Conservation (phyloP, 2,113 vertebrate genomes). For the Tragelaphus imberbis region DNA sequence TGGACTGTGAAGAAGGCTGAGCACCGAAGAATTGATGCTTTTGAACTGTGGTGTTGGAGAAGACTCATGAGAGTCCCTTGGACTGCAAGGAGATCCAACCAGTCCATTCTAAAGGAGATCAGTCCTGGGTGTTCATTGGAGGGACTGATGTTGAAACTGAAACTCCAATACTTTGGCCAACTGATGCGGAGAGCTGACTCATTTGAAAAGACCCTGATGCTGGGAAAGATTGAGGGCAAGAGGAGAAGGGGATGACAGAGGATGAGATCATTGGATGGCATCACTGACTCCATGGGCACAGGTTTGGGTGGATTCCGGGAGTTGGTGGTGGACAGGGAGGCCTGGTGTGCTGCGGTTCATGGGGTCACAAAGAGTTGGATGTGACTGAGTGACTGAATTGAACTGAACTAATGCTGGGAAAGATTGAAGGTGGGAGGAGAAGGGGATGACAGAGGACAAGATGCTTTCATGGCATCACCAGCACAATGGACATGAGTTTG, state of each 20-base stretch:
- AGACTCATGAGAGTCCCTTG: background rate
- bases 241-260: background rate
- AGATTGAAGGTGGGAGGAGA: background rate
- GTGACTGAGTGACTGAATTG: too few species aligned
- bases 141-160: background rate
- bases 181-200: background rate
- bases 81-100: background rate
- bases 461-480: background rate
- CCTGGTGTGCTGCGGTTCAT: too few species aligned
- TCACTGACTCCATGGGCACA: background rate
- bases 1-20: background rate
- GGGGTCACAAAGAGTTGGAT: too few species aligned
- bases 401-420: background rate
- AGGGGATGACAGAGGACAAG: background rate
- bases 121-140: background rate
- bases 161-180: background rate
- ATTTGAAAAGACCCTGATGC: background rate
- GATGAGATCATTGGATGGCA: background rate
- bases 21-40: background rate
- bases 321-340: too few species aligned
- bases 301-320: background rate
- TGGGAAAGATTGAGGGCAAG: background rate
- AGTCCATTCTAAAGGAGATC: background rate
- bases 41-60: background rate
- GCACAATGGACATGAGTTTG: background rate